Percentiles rank a stretch among this genome's conserved stretches.
These are phyloP conservation scores for Drepanosiphum platanoidis DNA, from an alignment of 2,888 invertebrate genomes.

Conservation along the genomic window DNA sequence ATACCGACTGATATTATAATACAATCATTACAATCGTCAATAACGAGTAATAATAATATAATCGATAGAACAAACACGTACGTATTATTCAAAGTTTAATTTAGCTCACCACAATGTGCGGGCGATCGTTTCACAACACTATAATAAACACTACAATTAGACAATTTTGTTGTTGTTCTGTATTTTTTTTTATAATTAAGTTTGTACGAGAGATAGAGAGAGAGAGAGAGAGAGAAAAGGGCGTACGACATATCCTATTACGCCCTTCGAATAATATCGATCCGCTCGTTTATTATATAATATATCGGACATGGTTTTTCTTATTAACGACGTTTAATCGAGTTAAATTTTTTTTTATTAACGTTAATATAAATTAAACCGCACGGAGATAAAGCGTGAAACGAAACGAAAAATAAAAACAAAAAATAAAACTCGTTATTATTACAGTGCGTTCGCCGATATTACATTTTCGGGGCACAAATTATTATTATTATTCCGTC, in stretches of 20 bases:
- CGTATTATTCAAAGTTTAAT: constrained; percentile 4
- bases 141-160: background rate
- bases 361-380: constrained; percentile 17
- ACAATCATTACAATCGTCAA: too few relatives aligned
- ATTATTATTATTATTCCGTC: background rate
- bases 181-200: constrained; percentile 31
- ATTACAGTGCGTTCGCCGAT: background rate
- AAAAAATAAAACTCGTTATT: background rate
- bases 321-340: constrained; percentile 27
- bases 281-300: background rate
- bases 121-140: background rate
- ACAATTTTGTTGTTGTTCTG: too few relatives aligned
- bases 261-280: constrained; percentile 26
- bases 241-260: constrained; percentile 30
- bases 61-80: too few relatives aligned
- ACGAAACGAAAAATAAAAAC: constrained; percentile 12
- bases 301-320: constrained; percentile 22
- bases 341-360: constrained; percentile 13
- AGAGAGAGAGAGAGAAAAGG: constrained; percentile 19
- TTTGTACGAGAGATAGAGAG: constrained; percentile 11
- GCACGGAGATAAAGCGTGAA: too few relatives aligned
- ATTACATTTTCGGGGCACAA: background rate
- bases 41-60: too few relatives aligned
- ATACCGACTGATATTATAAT: too few relatives aligned
- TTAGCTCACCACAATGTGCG: background rate